Evolutionary conservation across 2,797 vertebrate species (phyloP).

Genomic region (Schizothorax lantsangensis): DNA sequence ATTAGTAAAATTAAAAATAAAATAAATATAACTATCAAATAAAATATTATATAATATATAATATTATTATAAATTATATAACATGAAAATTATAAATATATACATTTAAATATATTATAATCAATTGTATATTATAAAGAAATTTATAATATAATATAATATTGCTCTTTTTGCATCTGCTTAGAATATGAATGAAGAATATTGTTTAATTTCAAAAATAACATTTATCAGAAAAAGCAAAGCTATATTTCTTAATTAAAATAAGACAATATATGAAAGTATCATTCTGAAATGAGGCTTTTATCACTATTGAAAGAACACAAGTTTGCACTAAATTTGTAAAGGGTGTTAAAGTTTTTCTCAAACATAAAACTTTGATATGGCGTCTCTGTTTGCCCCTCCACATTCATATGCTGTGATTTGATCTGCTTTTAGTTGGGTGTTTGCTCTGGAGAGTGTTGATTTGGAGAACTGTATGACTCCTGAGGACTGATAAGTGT

Average conservation of each 20-base stretch:
- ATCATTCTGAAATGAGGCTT: not conserved
- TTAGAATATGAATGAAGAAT: not conserved
- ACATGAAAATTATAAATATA: not conserved
- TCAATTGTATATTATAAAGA: no score
- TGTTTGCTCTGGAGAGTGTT: not conserved
- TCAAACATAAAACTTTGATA: not conserved
- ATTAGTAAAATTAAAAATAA: no score
- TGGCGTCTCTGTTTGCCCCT: not conserved
- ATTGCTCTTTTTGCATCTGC: not conserved
- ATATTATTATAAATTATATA: no score
- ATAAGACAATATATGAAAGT: not conserved
- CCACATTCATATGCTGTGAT: slow-evolving; percentile 5
- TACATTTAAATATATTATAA: no score
- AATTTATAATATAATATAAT: not conserved
- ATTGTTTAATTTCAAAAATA: not conserved
- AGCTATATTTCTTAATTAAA: not conserved
- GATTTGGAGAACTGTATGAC: slow-evolving; percentile 1
- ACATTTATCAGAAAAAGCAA: not conserved
- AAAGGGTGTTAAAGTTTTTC: not conserved
- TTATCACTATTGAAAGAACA: not conserved
- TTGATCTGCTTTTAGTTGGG: slow-evolving; percentile 16
- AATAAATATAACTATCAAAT: no score
- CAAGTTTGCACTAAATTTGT: not conserved
- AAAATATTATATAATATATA: no score
- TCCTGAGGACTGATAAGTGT: not conserved